Conservation (phyloP, 2,113 vertebrate genomes). For the Trinectes maculatus region DNA sequence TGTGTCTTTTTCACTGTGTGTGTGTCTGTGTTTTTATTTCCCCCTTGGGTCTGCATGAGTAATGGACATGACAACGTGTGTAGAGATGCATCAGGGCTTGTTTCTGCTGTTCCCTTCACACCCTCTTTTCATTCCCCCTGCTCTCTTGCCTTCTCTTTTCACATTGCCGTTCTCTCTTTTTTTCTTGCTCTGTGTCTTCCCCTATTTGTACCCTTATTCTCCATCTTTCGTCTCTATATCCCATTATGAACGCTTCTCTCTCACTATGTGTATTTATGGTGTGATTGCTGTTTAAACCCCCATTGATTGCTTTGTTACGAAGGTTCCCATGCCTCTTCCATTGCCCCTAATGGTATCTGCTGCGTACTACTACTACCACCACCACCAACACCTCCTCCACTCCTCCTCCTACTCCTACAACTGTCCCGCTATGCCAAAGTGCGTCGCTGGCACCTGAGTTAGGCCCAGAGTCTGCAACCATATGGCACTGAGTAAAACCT, state of each 20-base stretch:
- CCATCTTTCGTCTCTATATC: slow-evolving; percentile 67
- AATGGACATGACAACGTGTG: slow-evolving; percentile 63
- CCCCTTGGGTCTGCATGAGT: slow-evolving; percentile 58
- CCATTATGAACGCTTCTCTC: slow-evolving; percentile 72
- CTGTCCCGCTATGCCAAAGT: slow-evolving; percentile 80
- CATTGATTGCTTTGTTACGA: slow-evolving; percentile 89
- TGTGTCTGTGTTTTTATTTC: slow-evolving; percentile 10
- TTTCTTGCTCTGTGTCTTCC: slow-evolving; percentile 30
- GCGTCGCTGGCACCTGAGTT: slow-evolving; percentile 79
- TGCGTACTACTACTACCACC: slow-evolving; percentile 82
- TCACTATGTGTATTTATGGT: slow-evolving; percentile 80
- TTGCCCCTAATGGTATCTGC: slow-evolving; percentile 88
- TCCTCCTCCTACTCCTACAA: slow-evolving; percentile 79
- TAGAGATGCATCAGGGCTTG: slow-evolving; percentile 69
- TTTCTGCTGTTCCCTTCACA: slow-evolving; percentile 60
- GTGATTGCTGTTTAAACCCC: slow-evolving; percentile 85
- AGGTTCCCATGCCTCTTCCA: slow-evolving; percentile 88
- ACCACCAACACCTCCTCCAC: slow-evolving; percentile 64
- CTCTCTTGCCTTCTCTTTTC: slow-evolving; percentile 26
- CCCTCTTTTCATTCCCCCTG: slow-evolving; percentile 43
- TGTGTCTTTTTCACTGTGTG: background rate
- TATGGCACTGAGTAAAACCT: slow-evolving; percentile 73
- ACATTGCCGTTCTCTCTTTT: slow-evolving; percentile 24
- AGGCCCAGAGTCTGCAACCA: slow-evolving; percentile 73
- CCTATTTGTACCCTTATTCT: slow-evolving; percentile 35